These are phyloP conservation scores for Holotrichia oblita DNA, from an alignment of 1,140 invertebrate genomes.

Conservation along the genomic window DNA sequence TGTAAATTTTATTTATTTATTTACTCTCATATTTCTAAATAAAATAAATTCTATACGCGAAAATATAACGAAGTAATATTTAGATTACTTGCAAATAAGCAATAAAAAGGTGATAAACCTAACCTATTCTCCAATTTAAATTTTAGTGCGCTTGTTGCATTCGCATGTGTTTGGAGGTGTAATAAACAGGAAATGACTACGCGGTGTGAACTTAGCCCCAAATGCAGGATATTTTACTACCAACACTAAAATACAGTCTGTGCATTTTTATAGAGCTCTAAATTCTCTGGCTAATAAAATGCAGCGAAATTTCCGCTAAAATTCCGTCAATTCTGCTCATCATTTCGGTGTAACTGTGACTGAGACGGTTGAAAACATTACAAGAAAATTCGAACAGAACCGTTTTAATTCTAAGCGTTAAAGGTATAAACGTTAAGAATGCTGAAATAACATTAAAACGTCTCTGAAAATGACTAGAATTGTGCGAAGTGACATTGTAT, in stretches of 20 bases:
- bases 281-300: neutral
- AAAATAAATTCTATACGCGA: neutral
- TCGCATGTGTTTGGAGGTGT: neutral
- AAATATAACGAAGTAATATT: neutral
- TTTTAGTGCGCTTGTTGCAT: constrained; percentile 9
- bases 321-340: neutral
- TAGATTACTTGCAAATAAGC: neutral
- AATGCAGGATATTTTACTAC: neutral
- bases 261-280: neutral
- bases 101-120: neutral
- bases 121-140: neutral
- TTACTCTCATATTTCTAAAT: too few relatives aligned
- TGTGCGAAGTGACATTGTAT: too few relatives aligned
- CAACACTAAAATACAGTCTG: neutral
- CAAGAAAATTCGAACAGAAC: too few relatives aligned
- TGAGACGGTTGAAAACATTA: too few relatives aligned
- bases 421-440: too few relatives aligned
- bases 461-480: too few relatives aligned
- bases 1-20: neutral
- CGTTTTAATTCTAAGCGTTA: too few relatives aligned
- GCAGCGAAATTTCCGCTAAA: neutral
- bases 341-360: too few relatives aligned
- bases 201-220: neutral
- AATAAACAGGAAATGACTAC: neutral
- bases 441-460: too few relatives aligned